phyloP scores from a whole-genome alignment of 2,113 vertebrate species.

The Anarrhichthys ocellatus region DNA sequence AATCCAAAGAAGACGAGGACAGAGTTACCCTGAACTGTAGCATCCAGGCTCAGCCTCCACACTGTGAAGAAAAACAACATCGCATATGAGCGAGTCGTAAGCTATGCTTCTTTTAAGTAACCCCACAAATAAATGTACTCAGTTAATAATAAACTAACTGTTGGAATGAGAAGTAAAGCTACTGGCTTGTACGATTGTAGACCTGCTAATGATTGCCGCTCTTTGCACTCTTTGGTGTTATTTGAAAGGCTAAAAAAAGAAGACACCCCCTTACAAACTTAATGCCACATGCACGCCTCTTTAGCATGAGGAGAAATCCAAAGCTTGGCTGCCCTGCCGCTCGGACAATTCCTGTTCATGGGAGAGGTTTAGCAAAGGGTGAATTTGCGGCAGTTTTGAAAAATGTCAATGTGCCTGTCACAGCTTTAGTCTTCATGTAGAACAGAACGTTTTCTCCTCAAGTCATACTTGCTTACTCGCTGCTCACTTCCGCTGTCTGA shows the following conservation, averaged over 20 bases:
- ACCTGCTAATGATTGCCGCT: neutral
- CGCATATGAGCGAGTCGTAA: no score
- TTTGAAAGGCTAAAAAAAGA: no score
- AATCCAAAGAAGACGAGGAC: neutral
- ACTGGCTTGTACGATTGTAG: neutral
- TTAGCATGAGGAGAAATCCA: neutral
- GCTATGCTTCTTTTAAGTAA: no score
- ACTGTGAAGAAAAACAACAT: no score
- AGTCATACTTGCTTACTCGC: constrained; percentile 37
- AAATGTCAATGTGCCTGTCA: constrained; percentile 4
- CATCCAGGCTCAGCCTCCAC: neutral
- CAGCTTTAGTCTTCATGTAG: constrained; percentile 28
- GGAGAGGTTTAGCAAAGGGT: neutral
- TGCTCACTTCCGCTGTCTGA: constrained; percentile 45
- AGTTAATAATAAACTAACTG: no score
- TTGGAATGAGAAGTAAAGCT: no score
- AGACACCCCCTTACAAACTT: neutral
- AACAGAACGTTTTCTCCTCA: constrained; percentile 14
- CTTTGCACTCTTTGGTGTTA: no score
- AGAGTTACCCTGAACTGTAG: neutral
- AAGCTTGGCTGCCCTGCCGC: neutral
- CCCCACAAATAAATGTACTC: no score
- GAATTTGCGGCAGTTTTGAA: neutral
- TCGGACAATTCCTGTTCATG: neutral
- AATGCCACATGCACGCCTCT: neutral